Evolutionary conservation across 2,888 invertebrate genomes (phyloP).

Genomic region (Xylophagus ater): DNA sequence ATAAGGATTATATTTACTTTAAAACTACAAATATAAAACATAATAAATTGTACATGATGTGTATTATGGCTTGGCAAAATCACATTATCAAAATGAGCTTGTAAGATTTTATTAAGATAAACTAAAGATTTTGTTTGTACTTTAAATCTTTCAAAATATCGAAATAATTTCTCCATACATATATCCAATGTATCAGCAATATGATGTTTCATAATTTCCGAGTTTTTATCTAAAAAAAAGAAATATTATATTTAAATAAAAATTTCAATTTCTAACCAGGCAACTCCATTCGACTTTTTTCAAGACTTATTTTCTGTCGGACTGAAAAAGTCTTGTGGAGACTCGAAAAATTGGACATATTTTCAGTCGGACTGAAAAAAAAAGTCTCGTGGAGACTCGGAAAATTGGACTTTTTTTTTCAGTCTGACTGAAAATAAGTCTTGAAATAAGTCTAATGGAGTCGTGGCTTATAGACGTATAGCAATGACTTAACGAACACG

Average conservation of each 20-base stretch:
- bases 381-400: too few species aligned
- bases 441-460: too few species aligned
- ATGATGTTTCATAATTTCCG: slow-evolving; percentile 40
- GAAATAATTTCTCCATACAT: slow-evolving; percentile 61
- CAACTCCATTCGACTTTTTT: neutral
- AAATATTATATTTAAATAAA: neutral
- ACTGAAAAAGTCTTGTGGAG: too few species aligned
- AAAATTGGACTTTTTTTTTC: too few species aligned
- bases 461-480: too few species aligned
- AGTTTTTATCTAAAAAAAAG: slow-evolving; percentile 3
- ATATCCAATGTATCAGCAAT: slow-evolving; percentile 61
- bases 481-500: too few species aligned
- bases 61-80: slow-evolving; percentile 76
- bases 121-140: slow-evolving; percentile 20
- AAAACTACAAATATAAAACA: slow-evolving; percentile 63
- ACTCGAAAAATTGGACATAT: too few species aligned
- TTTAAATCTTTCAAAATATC: slow-evolving; percentile 43
- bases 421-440: too few species aligned
- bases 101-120: slow-evolving; percentile 38
- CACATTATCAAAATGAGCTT: slow-evolving; percentile 65
- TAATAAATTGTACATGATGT: slow-evolving; percentile 63
- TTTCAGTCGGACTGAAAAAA: too few species aligned
- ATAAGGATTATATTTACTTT: slow-evolving; percentile 32
- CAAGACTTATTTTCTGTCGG: neutral
- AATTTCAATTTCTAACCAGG: neutral